Conservation (phyloP, 2,888 invertebrate genomes). For the Cryptocheilus praepositus region DNA sequence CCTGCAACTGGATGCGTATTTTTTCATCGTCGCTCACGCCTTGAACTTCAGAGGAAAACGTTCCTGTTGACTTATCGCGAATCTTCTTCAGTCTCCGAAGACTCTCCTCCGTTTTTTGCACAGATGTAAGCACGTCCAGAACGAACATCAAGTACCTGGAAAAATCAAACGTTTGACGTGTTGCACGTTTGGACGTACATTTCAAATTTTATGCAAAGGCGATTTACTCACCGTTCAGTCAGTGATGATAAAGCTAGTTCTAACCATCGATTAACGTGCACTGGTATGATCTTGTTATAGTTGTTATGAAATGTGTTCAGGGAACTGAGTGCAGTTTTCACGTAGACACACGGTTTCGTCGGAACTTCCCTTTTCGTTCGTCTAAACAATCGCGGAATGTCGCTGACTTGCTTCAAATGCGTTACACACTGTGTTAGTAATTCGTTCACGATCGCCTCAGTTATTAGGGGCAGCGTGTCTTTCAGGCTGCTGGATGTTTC, state of each 20-base stretch:
- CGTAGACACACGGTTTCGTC: slow-evolving; percentile 86
- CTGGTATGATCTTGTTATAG: slow-evolving; percentile 73
- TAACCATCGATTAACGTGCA: slow-evolving; percentile 73
- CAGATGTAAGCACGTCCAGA: slow-evolving; percentile 92
- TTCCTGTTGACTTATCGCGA: slow-evolving; percentile 78
- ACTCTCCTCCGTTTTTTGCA: slow-evolving; percentile 96
- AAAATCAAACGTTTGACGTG: too few relatives aligned
- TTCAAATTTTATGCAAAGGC: too few relatives aligned
- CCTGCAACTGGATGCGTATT: slow-evolving; percentile 91
- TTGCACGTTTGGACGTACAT: too few relatives aligned
- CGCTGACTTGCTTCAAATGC: slow-evolving; percentile 88
- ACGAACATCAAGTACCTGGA: slow-evolving; percentile 83
- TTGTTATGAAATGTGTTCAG: slow-evolving; percentile 79
- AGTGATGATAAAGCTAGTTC: slow-evolving; percentile 74
- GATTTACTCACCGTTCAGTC: slow-evolving; percentile 75
- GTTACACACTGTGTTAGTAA: slow-evolving; percentile 76
- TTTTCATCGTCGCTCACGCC: slow-evolving; percentile 94
- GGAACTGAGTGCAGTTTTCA: slow-evolving; percentile 81
- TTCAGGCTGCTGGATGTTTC: slow-evolving; percentile 53
- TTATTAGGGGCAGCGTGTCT: slow-evolving; percentile 65
- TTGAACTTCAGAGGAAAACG: slow-evolving; percentile 76
- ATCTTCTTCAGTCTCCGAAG: slow-evolving; percentile 91
- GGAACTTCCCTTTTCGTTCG: slow-evolving; percentile 94
- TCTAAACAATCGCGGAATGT: slow-evolving; percentile 94
- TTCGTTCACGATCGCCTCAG: slow-evolving; percentile 72